Evolutionary conservation across 2,113 vertebrate genomes (phyloP).

Genomic region (Bambusicola thoracicus): DNA sequence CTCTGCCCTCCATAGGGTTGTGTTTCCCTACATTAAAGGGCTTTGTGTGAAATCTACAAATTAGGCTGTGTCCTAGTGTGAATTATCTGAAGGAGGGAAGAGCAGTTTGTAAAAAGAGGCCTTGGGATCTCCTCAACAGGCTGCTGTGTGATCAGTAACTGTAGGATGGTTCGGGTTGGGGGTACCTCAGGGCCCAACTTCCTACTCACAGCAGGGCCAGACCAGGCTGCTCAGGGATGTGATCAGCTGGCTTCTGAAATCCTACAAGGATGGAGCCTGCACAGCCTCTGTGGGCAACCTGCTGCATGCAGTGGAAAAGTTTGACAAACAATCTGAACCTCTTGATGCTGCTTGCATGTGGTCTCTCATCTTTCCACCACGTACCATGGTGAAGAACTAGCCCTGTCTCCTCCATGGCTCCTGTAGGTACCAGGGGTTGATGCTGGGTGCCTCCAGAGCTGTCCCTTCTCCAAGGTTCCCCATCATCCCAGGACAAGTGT

Average conservation of each 20-base stretch:
- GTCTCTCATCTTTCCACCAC: not conserved
- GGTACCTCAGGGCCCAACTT: not conserved
- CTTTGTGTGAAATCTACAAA: not conserved
- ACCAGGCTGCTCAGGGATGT: not conserved
- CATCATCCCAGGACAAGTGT: not conserved
- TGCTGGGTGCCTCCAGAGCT: not conserved
- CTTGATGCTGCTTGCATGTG: not conserved
- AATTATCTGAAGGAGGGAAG: not conserved
- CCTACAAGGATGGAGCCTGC: not conserved
- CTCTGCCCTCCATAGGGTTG: not conserved
- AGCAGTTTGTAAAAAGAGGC: not conserved
- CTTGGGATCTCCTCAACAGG: not conserved
- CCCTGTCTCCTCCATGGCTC: not conserved
- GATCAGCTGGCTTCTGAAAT: not conserved
- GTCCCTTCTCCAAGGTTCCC: not conserved
- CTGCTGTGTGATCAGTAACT: not conserved
- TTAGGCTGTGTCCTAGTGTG: not conserved
- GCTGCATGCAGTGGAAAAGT: accelerated
- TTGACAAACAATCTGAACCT: not conserved
- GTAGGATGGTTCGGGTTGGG: not conserved
- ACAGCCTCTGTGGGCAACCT: not conserved
- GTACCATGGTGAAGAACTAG: not conserved
- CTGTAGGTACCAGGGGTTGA: not conserved
- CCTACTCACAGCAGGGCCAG: not conserved
- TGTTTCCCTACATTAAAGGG: not conserved